These are phyloP conservation scores for Tetrao urogallus DNA, from an alignment of 2,113 vertebrate genomes.

Conservation along the genomic window DNA sequence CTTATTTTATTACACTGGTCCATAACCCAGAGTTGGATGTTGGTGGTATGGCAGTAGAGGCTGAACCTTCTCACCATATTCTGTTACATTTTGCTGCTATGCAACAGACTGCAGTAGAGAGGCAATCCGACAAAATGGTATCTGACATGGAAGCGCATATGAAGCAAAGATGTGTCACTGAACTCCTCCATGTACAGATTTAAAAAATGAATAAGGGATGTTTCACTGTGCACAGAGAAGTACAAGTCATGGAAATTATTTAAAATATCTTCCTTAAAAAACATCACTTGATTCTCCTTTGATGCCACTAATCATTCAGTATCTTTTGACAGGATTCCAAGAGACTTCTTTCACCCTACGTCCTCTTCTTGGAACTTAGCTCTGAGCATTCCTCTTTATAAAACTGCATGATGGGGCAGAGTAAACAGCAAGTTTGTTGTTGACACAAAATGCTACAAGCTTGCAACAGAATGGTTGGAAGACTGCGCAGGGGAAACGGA, in stretches of 20 bases:
- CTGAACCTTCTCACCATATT: too few relatives aligned
- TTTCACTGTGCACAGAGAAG: not conserved
- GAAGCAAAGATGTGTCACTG: too few relatives aligned
- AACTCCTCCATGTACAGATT: too few relatives aligned
- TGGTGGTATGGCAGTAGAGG: too few relatives aligned
- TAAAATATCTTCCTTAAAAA: not conserved
- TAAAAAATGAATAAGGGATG: not conserved
- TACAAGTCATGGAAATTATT: not conserved
- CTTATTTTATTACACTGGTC: not conserved
- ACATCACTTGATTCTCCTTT: not conserved
- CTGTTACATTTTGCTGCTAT: too few relatives aligned
- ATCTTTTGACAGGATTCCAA: not conserved
- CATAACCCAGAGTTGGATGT: not conserved
- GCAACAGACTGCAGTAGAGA: not conserved
- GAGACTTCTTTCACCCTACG: not conserved
- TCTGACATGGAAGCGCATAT: not conserved
- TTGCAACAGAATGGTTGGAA: too few relatives aligned
- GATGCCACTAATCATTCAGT: not conserved
- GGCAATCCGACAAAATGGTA: not conserved
- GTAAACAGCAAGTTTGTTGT: not conserved
- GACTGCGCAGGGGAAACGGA: too few relatives aligned
- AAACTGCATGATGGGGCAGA: not conserved
- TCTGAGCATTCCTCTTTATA: not conserved
- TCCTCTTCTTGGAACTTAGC: not conserved
- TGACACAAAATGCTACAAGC: not conserved